Conservation (phyloP, 2,888 invertebrate species). For the Uropetala carovei region DNA sequence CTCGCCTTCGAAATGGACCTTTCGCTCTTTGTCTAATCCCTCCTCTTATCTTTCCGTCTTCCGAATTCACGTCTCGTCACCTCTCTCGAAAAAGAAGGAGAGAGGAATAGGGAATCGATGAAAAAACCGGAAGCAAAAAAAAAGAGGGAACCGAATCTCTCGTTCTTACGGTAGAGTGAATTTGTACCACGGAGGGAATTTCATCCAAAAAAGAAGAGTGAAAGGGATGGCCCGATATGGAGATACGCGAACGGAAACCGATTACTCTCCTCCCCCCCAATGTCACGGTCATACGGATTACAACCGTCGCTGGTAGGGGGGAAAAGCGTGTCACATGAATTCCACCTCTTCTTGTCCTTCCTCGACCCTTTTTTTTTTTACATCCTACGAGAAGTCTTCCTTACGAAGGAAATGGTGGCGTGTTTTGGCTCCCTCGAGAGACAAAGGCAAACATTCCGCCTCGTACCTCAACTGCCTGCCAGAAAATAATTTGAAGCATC, state of each 20-base stretch:
- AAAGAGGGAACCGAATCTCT: neutral
- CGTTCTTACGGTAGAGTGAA: neutral
- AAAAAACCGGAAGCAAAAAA: neutral
- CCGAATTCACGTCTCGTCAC: neutral
- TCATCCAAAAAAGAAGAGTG: neutral
- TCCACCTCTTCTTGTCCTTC: neutral
- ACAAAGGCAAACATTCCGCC: no score
- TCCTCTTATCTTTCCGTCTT: neutral
- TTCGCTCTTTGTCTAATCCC: neutral
- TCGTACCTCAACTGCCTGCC: no score
- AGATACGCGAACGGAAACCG: neutral
- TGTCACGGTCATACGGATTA: constrained; percentile 13
- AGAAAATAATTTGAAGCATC: no score
- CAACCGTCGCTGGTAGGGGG: neutral
- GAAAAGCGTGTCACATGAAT: neutral
- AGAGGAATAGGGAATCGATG: neutral
- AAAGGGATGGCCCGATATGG: neutral
- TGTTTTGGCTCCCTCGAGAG: no score
- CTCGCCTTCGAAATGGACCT: neutral
- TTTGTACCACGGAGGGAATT: neutral
- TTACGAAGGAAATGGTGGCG: neutral
- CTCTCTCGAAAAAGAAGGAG: neutral
- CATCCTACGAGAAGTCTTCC: neutral
- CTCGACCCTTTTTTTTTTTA: neutral
- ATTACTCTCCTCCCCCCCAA: neutral